These are phyloP conservation scores for Acanthis flammea DNA, from an alignment of 2,797 vertebrate genomes.

Conservation along the genomic window DNA sequence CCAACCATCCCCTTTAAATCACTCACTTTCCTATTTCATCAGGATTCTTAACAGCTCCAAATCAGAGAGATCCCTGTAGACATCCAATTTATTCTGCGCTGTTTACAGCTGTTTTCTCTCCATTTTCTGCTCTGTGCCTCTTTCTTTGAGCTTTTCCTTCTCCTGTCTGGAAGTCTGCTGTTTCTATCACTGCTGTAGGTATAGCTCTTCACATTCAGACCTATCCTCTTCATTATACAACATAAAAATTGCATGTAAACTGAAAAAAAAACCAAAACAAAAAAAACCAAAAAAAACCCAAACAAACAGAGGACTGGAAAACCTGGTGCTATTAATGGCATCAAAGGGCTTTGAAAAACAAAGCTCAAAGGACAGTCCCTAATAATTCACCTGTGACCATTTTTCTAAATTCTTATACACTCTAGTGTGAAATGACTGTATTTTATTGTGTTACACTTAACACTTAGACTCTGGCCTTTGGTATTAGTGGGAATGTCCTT, in stretches of 20 bases:
- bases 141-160: background rate
- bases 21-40: background rate
- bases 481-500: constrained; percentile 52
- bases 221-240: background rate
- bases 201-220: background rate
- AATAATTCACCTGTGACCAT: constrained; percentile 11
- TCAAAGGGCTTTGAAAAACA: constrained; percentile 39
- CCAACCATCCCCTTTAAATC: background rate
- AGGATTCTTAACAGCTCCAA: background rate
- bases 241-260: background rate
- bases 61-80: background rate
- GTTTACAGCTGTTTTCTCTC: background rate
- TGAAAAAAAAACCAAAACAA: too few relatives aligned
- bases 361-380: constrained; percentile 14
- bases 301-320: background rate
- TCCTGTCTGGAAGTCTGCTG: background rate
- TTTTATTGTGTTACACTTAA: constrained; percentile 5
- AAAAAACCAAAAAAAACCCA: background rate
- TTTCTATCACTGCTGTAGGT: background rate
- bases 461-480: constrained; percentile 16
- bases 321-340: background rate
- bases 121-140: background rate
- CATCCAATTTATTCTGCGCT: background rate
- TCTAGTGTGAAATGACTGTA: background rate
- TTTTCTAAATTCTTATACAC: constrained; percentile 1